These are phyloP conservation scores for Oncorhynchus masou DNA, from an alignment of 2,113 vertebrate genomes.

Conservation along the genomic window DNA sequence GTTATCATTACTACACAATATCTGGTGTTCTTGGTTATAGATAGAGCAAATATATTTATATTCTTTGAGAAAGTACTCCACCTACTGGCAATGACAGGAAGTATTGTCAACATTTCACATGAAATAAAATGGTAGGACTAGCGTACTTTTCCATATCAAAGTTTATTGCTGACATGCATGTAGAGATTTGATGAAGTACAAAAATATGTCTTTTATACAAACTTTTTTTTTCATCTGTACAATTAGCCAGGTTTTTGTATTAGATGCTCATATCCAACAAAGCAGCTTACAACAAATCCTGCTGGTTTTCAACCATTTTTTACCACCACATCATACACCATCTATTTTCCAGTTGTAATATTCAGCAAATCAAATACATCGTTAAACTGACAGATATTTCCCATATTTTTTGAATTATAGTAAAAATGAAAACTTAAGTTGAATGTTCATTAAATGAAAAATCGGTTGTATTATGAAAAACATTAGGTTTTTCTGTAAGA, in stretches of 20 bases:
- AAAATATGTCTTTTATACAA: slow-evolving; percentile 99
- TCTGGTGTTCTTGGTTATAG: too few relatives aligned
- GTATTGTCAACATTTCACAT: neutral
- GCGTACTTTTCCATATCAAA: slow-evolving; percentile 76
- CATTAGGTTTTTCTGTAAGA: neutral
- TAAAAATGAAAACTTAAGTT: slow-evolving; percentile 26
- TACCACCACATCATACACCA: slow-evolving; percentile 48
- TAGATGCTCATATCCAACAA: slow-evolving; percentile 67
- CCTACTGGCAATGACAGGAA: slow-evolving; percentile 43
- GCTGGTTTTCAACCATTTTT: slow-evolving; percentile 64
- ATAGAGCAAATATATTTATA: neutral
- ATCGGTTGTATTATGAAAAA: slow-evolving; percentile 12
- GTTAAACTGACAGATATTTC: slow-evolving; percentile 37
- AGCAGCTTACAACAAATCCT: slow-evolving; percentile 71
- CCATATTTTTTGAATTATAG: slow-evolving; percentile 33
- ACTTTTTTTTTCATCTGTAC: slow-evolving; percentile 83
- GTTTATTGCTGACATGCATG: slow-evolving; percentile 99
- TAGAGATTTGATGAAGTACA: slow-evolving; percentile 93
- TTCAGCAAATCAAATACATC: slow-evolving; percentile 47
- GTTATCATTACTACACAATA: too few relatives aligned
- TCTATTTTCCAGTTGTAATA: slow-evolving; percentile 68
- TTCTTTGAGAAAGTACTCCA: slow-evolving; percentile 45
- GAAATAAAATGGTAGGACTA: neutral
- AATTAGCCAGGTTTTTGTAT: slow-evolving; percentile 79
- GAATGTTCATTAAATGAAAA: slow-evolving; percentile 18